Evolutionary conservation across 2,888 invertebrate genomes (phyloP), one percentile per base, ranked within the genome.

Genomic region (Lymantria dispar): DNA sequence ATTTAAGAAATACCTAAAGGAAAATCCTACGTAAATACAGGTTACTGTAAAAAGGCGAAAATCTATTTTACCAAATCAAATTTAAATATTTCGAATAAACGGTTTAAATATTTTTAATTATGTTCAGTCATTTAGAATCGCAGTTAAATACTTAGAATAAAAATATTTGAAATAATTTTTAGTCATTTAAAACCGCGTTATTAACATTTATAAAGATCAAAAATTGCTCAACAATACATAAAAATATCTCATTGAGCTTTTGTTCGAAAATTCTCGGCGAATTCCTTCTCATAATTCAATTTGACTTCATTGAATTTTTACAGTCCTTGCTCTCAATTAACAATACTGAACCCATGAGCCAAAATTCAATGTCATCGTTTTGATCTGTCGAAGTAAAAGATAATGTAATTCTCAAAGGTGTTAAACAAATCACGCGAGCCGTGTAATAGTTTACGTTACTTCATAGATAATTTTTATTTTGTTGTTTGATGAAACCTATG

Each of bases 241-340:
- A 52, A 40, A 53, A 53, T 52, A 60, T 62, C 57, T 67, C 60
- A 54, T 57, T 66, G 49, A 50, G 38, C 50, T 53, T 53, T 54
- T 54, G 50, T 58, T 53, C 54, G 46, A 67, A 55, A 52, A 55
- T 50, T 52, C 40, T 54, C 47, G 47, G 29, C 56, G 43, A 43
- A 55, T 67, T 64, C 48, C 63, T 67, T 65, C 64, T 61, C 64
- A 67, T 64, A 54, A 47, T 50, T 47, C 10, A 52, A 52, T 29
- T 59, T 14, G 12, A 38, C 50, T 37, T 46, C 56, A 58, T 63
- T 53, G 48, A 49, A 56, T 58, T 64, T 50, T 41, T 33, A 15
- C 22, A 58, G 65, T 67, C 65, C 65, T 65, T 65, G 65, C 58
- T 63, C 65, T 56, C 49, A 55, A 57, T 58, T 52, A 43, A 60